Evolutionary conservation across 2,888 invertebrate species (phyloP).

Genomic region (Acrobasis consociella): DNA sequence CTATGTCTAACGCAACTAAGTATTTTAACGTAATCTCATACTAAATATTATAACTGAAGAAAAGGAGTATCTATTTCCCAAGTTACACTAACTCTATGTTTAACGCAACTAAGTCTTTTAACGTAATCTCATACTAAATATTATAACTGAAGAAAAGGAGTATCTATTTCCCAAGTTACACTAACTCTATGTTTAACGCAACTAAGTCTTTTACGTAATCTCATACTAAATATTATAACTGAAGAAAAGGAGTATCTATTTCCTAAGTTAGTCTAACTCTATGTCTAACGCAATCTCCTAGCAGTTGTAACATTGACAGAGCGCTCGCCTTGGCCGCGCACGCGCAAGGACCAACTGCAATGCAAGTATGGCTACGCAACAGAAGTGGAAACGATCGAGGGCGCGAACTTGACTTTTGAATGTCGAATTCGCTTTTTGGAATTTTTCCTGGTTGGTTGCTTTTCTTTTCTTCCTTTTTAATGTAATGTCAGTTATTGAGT

Average conservation of each 20-base stretch:
- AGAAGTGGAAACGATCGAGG: conserved; percentile 46
- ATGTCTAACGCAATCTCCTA: conserved; percentile 16
- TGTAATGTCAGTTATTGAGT: neutral
- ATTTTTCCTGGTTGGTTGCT: conserved; percentile 2
- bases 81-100: neutral
- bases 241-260: too few relatives aligned
- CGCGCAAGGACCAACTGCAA: conserved; percentile 54
- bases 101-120: conserved; percentile 2
- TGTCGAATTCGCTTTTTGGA: conserved; percentile 19
- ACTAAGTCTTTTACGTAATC: too few relatives aligned
- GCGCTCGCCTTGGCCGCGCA: conserved; percentile 54
- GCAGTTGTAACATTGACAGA: conserved; percentile 58
- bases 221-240: too few relatives aligned
- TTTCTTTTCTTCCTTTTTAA: neutral
- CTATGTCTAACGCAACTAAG: conserved; percentile 8
- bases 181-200: conserved; percentile 1
- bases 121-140: too few relatives aligned
- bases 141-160: too few relatives aligned
- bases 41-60: too few relatives aligned
- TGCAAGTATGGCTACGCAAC: conserved; percentile 37
- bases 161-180: too few relatives aligned
- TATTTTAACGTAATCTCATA: too few relatives aligned
- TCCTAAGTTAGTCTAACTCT: too few relatives aligned
- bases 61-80: too few relatives aligned
- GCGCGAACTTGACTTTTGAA: conserved; percentile 53